phyloP scores from a whole-genome alignment of 2,888 invertebrate genomes.

The Fragum sueziense region DNA sequence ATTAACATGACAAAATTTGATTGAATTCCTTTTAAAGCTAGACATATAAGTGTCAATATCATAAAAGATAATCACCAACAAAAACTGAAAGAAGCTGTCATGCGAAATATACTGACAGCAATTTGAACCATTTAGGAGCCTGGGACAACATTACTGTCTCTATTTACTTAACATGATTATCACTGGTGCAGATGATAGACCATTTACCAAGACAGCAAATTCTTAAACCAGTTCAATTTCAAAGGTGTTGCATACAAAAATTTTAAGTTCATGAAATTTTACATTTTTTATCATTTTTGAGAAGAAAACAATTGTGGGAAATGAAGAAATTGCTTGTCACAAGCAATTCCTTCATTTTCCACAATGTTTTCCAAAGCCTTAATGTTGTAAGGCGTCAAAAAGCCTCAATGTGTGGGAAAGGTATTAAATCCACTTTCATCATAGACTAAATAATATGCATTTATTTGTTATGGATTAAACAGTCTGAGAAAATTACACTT shows the following conservation, averaged over 20 bases:
- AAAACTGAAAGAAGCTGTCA: not conserved
- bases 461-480: not conserved
- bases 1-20: slow-evolving; percentile 2
- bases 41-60: slow-evolving; percentile 17
- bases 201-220: no score
- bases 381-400: no score
- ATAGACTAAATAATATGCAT: slow-evolving; percentile 8
- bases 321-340: no score
- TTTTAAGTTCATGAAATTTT: no score
- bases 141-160: not conserved
- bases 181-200: no score
- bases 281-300: no score
- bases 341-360: no score
- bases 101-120: not conserved
- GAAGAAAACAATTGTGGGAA: no score
- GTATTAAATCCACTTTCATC: not conserved
- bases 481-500: slow-evolving; percentile 5
- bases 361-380: no score
- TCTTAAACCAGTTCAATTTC: no score
- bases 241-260: no score
- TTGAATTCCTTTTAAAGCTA: slow-evolving; percentile 16
- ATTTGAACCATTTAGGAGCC: not conserved
- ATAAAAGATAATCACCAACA: slow-evolving; percentile 9
- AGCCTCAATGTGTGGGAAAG: not conserved
- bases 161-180: not conserved